Conservation (phyloP, 2,113 vertebrate genomes). For the Steatornis caripensis region DNA sequence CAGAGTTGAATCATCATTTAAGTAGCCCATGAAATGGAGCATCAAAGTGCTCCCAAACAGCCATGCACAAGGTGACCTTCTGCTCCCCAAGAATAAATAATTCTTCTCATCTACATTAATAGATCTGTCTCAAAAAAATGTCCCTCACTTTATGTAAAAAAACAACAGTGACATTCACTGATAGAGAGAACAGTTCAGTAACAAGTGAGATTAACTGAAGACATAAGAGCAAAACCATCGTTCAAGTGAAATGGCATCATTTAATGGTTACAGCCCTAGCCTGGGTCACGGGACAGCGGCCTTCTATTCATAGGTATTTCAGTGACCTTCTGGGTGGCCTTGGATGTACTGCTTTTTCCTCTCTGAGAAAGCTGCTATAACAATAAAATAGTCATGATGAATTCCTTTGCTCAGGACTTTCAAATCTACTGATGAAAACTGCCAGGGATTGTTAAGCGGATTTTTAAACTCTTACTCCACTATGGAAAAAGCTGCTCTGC, state of each 20-base stretch:
- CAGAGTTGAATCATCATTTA: slow-evolving; percentile 4
- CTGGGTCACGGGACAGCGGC: neutral
- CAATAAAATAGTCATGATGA: neutral
- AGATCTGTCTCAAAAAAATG: neutral
- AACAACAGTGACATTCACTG: neutral
- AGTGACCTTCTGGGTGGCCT: neutral
- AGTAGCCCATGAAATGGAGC: neutral
- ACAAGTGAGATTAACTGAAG: neutral
- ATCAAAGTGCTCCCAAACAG: slow-evolving; percentile 31
- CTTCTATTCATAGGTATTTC: neutral
- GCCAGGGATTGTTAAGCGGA: neutral
- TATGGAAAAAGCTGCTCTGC: neutral
- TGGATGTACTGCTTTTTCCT: neutral
- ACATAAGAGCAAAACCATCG: neutral
- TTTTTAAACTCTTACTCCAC: neutral
- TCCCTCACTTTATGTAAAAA: neutral
- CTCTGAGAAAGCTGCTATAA: neutral
- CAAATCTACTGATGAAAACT: neutral
- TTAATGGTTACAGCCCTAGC: neutral
- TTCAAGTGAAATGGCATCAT: neutral
- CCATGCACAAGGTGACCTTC: neutral
- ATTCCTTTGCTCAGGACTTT: neutral
- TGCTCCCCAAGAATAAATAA: neutral
- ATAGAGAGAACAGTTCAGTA: neutral
- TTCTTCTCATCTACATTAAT: neutral